Base-by-base conservation (phyloP, 2,888 invertebrate genomes). In the Callinectes sapidus region DNA sequence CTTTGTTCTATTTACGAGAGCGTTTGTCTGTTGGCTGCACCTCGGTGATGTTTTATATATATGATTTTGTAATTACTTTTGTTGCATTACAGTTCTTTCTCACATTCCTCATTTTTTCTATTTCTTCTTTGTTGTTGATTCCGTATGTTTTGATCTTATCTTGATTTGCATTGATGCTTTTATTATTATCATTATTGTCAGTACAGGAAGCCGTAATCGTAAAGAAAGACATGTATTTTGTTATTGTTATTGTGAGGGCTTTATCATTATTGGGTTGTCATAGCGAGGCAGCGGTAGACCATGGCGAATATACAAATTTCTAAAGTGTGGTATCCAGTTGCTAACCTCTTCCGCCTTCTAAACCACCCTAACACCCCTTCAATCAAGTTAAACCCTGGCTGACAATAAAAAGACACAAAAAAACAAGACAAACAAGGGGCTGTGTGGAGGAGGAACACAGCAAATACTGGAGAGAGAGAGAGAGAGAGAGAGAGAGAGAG, bases 161-260 rank as follows among this genome's bases (percentile, higher is more conserved):
- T 71, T 71, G 23, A 71, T 71, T 71, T n/a, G 28, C n/a, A 71
- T 71, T 71, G 71, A n/a, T 71, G 71, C 23, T 71, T n/a, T 71
- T 28, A 71, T 71, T 71, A 71, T n/a, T 71, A 71, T 28, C 28
- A n/a, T 71, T 28, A 28, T 28, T 71, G 71, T 71, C 28, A n/a
- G 28, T 71, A 71, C n/a, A 71, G 71, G 71, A 71, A 71, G 28
- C 28, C 10, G 71, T 71, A 71, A 71, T 61, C 71, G n/a, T 28
- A 71, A 71, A n/a, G 28, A 71, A 28, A 71, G 28, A 71, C 28
- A 71, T 6, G 13, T 13, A 28, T 71, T 28, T n/a, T 71, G n/a
- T 28, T 71, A 71, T 71, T 28, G 28, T 71, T 28, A 71, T 6
- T 23, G 23, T 23, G 23, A 18, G 23, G 14, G 18, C 16, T 23